Evolutionary conservation across 2,888 invertebrate species (phyloP).

Genomic region (Blastobasis adustella): DNA sequence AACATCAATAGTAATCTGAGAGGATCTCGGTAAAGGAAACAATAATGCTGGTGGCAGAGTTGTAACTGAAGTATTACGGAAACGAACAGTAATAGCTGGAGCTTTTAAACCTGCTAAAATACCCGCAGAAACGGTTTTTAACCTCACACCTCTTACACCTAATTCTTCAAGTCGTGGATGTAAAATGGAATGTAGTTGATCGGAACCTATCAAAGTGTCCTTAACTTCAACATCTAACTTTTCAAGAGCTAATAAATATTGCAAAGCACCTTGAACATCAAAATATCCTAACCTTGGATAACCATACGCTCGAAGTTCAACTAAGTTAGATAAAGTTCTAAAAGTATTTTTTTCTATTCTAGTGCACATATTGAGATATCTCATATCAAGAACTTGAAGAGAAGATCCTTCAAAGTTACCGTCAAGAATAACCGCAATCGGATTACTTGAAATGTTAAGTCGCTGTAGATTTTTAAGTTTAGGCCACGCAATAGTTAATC

Average conservation of each 20-base stretch:
- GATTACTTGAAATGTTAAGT: constrained; percentile 89
- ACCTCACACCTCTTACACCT: constrained; percentile 82
- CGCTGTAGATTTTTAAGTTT: constrained; percentile 81
- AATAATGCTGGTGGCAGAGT: constrained; percentile 87
- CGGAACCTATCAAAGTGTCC: constrained; percentile 86
- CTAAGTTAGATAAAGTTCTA: constrained; percentile 80
- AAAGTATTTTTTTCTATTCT: constrained; percentile 90
- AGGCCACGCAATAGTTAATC: constrained; percentile 80
- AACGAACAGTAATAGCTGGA: constrained; percentile 79
- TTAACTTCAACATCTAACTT: constrained; percentile 89
- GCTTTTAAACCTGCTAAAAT: constrained; percentile 88
- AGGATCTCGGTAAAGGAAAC: constrained; percentile 91
- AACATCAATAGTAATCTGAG: constrained; percentile 85
- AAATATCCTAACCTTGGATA: constrained; percentile 88
- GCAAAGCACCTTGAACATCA: constrained; percentile 90
- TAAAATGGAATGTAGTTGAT: constrained; percentile 85
- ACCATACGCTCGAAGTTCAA: constrained; percentile 81
- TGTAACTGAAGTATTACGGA: constrained; percentile 87
- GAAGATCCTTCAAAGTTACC: constrained; percentile 83
- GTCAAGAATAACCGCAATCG: constrained; percentile 84
- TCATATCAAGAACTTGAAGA: constrained; percentile 78
- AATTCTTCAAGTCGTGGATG: constrained; percentile 86
- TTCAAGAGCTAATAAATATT: constrained; percentile 82
- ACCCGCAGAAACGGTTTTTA: constrained; percentile 87
- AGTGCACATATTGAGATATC: constrained; percentile 79